Percentiles rank a stretch among this genome's conserved stretches.
These are phyloP conservation scores for Phragmatobia fuliginosa DNA, from an alignment of 2,888 invertebrate genomes.

Conservation along the genomic window DNA sequence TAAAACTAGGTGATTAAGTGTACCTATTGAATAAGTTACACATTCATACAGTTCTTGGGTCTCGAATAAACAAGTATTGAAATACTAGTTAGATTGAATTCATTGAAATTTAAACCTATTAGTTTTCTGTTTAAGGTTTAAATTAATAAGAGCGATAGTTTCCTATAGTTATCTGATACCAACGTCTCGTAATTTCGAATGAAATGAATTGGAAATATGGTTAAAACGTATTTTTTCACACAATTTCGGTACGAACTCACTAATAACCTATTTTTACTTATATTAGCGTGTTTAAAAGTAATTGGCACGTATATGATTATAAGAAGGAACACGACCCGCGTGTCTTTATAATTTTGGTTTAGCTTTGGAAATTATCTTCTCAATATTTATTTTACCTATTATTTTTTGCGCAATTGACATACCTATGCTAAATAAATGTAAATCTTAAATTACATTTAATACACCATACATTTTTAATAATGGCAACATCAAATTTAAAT, in stretches of 20 bases:
- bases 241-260: not conserved
- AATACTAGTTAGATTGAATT: not conserved
- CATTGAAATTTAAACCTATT: not conserved
- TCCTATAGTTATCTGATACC: not conserved
- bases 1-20: not conserved
- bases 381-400: not conserved
- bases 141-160: not conserved
- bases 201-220: not conserved
- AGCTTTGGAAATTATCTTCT: not conserved
- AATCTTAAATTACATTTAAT: slow-evolving; percentile 22
- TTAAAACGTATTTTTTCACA: not conserved
- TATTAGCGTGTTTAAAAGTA: not conserved
- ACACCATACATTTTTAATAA: slow-evolving; percentile 24
- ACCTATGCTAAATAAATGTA: slow-evolving; percentile 11
- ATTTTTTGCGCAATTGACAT: slow-evolving; percentile 24
- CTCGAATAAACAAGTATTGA: not conserved
- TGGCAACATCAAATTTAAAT: slow-evolving; percentile 29
- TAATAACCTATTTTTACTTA: not conserved
- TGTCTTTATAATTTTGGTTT: not conserved
- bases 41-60: too few relatives aligned
- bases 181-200: not conserved
- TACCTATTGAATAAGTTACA: too few relatives aligned
- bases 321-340: not conserved
- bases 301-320: not conserved
- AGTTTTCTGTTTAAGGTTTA: not conserved